Evolutionary conservation across 2,797 vertebrate genomes (phyloP).

Genomic region (Trematomus bernacchii): DNA sequence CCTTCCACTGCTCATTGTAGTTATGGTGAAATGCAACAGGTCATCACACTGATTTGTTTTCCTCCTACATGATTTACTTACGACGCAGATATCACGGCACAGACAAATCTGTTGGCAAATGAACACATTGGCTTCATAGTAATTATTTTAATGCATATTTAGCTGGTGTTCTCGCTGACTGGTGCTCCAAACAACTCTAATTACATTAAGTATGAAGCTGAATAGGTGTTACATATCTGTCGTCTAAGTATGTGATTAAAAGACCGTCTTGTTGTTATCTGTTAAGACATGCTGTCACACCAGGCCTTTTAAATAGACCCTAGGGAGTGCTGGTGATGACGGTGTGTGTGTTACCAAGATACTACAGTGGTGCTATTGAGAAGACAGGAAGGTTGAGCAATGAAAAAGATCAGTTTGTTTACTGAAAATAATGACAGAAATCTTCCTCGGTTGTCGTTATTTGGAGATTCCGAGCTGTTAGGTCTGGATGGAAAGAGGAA

Average conservation of each 20-base stretch:
- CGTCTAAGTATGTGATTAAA: constrained; percentile 46
- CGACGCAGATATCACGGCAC: neutral
- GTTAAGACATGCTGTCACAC: constrained; percentile 22
- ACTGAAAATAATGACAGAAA: constrained; percentile 8
- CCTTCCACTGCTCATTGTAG: neutral
- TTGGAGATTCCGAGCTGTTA: constrained; percentile 39
- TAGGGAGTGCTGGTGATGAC: constrained; percentile 18
- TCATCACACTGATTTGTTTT: constrained; percentile 9
- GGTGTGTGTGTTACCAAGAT: constrained; percentile 14
- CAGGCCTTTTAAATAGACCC: constrained; percentile 53
- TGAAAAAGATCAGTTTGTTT: neutral
- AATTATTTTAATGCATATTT: constrained; percentile 40
- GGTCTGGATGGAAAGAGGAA: constrained; percentile 2
- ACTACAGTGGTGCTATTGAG: constrained; percentile 4
- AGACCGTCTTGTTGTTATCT: constrained; percentile 21
- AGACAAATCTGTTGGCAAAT: constrained; percentile 19
- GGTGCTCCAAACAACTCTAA: constrained; percentile 37
- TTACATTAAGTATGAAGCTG: constrained; percentile 39
- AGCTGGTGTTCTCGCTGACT: constrained; percentile 12
- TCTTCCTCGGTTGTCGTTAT: neutral
- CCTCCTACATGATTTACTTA: constrained; percentile 4
- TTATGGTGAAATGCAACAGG: constrained; percentile 31
- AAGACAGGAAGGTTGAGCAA: neutral
- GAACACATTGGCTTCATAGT: neutral
- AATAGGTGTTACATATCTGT: constrained; percentile 19